Evolutionary conservation across 2,797 vertebrate genomes (phyloP), one percentile per base, ranked within the genome.

Genomic region (Phrynocephalus forsythii): DNA sequence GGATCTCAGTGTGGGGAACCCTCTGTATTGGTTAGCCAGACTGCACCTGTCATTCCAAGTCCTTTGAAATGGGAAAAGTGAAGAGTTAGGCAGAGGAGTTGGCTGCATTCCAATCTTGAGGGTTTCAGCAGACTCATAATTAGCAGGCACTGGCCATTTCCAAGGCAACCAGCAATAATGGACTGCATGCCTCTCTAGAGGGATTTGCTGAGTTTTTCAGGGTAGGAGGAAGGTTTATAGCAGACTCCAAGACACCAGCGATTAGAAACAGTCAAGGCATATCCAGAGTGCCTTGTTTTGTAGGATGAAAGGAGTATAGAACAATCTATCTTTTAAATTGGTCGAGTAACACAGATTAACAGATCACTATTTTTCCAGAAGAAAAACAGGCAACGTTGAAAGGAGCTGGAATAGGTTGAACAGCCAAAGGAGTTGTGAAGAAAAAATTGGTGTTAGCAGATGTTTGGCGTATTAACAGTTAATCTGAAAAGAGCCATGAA

Each of bases 71-170:
- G 63, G 56, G 67, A 87, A 44, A 44, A 66, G 67, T 83, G 26
- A 69, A 71, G 73, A 44, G 26, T 75, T 56, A 83, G 63, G 80
- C 38, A 88, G 63, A 16, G 44, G 3, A 69, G 48, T 85, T 85
- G 79, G 83, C 83, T 60, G 71, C 71, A 56, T 75, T 88, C 71
- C 87, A 85, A 82, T 81, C 48, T 63, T 44, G 63, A 75, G 48
- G 9, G 26, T 82, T 85, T 88, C 81, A 88, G 84, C 79, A 76
- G 78, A 88, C 56, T 88, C 78, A 52, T 85, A 85, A 88, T 88
- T 77, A 85, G 87, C 78, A 85, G 69, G 76, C 71, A n/a, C 48
- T 69, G 79, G 83, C 24, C 72, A 88, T 85, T 88, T 85, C 83
- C 87, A 88, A 82, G 87, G 83, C 66, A 85, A 88, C 78, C 71